Conservation (phyloP, 2,113 vertebrate species). For the Ophthalmolycus amberensis region DNA sequence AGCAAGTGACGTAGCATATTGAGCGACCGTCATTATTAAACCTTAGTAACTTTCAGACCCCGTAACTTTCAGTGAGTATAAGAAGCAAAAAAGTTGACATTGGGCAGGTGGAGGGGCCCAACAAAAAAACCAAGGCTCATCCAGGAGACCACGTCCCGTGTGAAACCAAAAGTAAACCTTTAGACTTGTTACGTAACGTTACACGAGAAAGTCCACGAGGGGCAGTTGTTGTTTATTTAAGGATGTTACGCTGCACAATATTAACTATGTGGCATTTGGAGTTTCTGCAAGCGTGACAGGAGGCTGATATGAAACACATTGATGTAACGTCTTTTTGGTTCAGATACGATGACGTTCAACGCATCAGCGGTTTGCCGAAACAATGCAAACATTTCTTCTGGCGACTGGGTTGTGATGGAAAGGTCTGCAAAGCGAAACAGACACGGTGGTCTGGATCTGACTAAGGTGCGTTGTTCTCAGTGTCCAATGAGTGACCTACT, state of each 20-base stretch:
- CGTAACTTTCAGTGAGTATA: background rate
- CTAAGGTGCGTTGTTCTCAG: background rate
- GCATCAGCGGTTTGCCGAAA: background rate
- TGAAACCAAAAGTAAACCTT: background rate
- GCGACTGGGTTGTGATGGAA: background rate
- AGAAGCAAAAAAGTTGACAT: background rate
- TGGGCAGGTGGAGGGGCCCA: background rate
- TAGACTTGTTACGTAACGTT: no score
- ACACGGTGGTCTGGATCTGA: background rate
- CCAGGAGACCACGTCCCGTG: background rate
- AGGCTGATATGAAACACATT: background rate
- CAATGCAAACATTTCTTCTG: background rate
- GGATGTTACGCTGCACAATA: no score
- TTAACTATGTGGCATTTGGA: no score
- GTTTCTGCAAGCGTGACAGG: background rate
- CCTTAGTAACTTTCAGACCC: no score
- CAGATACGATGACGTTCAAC: no score
- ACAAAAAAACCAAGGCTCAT: background rate
- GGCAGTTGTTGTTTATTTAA: no score
- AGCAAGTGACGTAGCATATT: background rate
- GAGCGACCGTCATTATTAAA: background rate
- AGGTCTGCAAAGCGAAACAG: background rate
- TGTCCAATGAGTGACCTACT: constrained; percentile 3
- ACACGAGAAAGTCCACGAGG: no score
- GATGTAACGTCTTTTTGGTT: background rate